A percentile compares a stretch with the other conserved stretches of the same genome.
Conservation (phyloP, 92 coral and sea anemone genomes). For the Siderastrea siderea region DNA sequence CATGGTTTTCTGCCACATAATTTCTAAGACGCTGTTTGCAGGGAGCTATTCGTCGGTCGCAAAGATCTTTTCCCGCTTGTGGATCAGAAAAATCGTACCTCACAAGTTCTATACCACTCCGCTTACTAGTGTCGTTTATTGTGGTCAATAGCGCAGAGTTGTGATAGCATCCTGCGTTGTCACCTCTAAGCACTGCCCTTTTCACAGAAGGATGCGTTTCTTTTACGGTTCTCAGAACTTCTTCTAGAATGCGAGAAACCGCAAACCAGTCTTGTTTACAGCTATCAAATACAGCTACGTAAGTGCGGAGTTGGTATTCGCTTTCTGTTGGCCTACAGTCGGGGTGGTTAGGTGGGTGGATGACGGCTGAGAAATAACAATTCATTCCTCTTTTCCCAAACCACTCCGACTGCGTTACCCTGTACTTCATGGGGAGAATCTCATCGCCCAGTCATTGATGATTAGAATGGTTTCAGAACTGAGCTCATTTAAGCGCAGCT, state of each 20-base stretch:
- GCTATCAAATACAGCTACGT: slow-evolving; percentile 29
- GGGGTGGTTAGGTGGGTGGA: slow-evolving; percentile 51
- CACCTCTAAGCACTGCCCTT: slow-evolving; percentile 37
- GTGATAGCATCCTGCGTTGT: slow-evolving; percentile 62
- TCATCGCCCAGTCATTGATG: slow-evolving; percentile 73
- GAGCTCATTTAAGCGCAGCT: slow-evolving; percentile 26
- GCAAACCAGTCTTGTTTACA: too few species aligned
- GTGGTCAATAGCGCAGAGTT: slow-evolving; percentile 32
- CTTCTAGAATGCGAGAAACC: slow-evolving; percentile 36
- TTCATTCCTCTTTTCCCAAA: slow-evolving; percentile 59
- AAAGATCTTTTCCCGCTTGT: slow-evolving; percentile 58
- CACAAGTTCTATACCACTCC: slow-evolving; percentile 45
- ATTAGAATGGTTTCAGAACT: slow-evolving; percentile 40
- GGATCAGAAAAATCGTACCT: slow-evolving; percentile 59
- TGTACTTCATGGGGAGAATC: slow-evolving; percentile 49
- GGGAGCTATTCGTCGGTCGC: slow-evolving; percentile 40
- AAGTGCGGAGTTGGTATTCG: slow-evolving; percentile 51
- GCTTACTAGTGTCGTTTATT: slow-evolving; percentile 19
- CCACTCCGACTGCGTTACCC: slow-evolving; percentile 71
- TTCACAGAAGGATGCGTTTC: slow-evolving; percentile 48
- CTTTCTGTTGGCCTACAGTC: slow-evolving; percentile 37
- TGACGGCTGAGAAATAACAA: slow-evolving; percentile 64
- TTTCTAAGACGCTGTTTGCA: slow-evolving; percentile 55
- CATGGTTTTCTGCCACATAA: slow-evolving; percentile 48
- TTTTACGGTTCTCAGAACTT: slow-evolving; percentile 49